Evolutionary conservation across 2,113 vertebrate genomes (phyloP).

Genomic region (Strix uralensis): DNA sequence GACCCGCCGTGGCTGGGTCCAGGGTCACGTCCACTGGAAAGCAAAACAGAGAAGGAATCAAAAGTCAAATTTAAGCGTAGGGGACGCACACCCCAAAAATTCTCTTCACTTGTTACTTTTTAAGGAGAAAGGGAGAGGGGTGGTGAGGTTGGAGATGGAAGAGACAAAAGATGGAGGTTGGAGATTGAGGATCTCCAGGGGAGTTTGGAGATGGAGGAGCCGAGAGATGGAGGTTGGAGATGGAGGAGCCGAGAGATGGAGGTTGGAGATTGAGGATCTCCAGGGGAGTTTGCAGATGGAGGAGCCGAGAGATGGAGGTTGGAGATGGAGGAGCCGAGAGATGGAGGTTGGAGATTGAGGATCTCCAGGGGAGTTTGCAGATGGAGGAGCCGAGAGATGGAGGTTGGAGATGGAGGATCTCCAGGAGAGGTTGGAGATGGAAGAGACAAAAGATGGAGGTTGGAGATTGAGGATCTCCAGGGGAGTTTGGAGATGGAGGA

Average conservation of each 20-base stretch:
- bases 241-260: background rate
- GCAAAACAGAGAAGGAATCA: background rate
- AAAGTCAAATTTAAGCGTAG: background rate
- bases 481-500: background rate
- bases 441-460: background rate
- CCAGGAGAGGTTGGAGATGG: too few relatives aligned
- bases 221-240: background rate
- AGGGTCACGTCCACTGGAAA: constrained; percentile 25
- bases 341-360: background rate
- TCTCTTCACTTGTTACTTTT: background rate
- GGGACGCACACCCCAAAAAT: fast-evolving
- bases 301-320: background rate
- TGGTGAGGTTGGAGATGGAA: background rate
- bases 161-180: background rate
- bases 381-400: background rate
- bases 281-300: too few relatives aligned
- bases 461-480: background rate
- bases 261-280: background rate
- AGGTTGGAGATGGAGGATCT: background rate
- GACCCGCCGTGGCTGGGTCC: constrained; percentile 7
- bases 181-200: background rate
- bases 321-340: background rate
- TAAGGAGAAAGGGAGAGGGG: background rate
- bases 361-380: background rate
- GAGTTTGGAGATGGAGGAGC: background rate